Evolutionary conservation across 2,888 invertebrate species (phyloP), one percentile per base, ranked within the genome.

Genomic region (Apodemia arnacis): DNA sequence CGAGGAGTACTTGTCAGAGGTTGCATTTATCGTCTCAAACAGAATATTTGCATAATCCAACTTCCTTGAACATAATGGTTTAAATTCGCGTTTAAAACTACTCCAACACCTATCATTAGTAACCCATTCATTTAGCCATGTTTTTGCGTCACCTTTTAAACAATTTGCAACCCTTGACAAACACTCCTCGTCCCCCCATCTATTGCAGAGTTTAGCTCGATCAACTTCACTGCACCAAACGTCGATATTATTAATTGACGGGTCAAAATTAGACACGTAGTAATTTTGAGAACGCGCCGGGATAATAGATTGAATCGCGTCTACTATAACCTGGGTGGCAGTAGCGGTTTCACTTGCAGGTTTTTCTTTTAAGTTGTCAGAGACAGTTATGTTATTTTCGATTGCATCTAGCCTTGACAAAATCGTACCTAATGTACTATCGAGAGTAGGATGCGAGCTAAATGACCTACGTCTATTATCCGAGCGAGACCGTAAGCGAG

Each of bases 21-120:
- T 84, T 0, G 80, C 79, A 24, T 83, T 84, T 85, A 89, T 87
- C 5, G 81, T 75, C 27, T 87, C 76, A 49, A 82, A 86, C 18
- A 85, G 21, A 31, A 89, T 89, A 69, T 82, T 85, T 0, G 89
- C 89, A 13, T 63, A 85, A 54, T 87, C 85, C 18, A 87, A 27
- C 31, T 78, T 86, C 24, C 38, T 13, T 10, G 89, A 83, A 31
- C 83, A 89, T 0, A 91, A 83, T 4, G 77, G n/a, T 49, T 83
- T 83, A 31, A 79, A 83, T 74, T 83, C 83, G 15, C 59, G 69
- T 75, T 75, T 69, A 38, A 85, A 85, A 34, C 73, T 82, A 38
- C 75, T 41, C 82, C 79, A 85, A 13, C 75, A 59, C 5, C 83
- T 38, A 10, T 82, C 81, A 38, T 38, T 59, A 11, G 72, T 69